Conservation (phyloP, 2,113 vertebrate genomes). For the Bufo gargarizans region DNA sequence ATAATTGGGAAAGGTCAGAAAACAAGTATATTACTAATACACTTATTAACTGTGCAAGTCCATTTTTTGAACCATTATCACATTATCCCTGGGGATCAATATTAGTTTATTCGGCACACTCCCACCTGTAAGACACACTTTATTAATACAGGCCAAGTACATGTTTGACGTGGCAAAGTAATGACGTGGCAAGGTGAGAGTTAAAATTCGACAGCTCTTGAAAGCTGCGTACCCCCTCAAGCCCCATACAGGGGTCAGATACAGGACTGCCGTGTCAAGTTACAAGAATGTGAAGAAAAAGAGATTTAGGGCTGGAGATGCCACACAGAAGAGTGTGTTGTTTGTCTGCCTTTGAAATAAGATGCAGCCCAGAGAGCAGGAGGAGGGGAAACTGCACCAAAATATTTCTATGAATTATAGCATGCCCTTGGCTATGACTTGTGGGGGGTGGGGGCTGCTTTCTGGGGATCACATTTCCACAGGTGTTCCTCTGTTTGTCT, state of each 20-base stretch:
- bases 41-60: too few species aligned
- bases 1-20: background rate
- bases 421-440: conserved; percentile 65
- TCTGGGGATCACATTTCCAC: conserved; percentile 76
- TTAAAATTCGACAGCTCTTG: conserved; percentile 31
- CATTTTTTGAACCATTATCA: background rate
- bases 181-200: conserved; percentile 41
- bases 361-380: conserved; percentile 66
- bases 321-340: conserved; percentile 73
- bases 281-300: conserved; percentile 76
- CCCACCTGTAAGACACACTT: conserved; percentile 11
- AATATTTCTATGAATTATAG: conserved; percentile 68
- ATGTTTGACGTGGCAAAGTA: conserved; percentile 41
- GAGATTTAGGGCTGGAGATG: conserved; percentile 78
- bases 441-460: conserved; percentile 63
- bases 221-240: conserved; percentile 50
- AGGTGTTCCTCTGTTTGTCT: conserved; percentile 79
- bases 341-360: conserved; percentile 79
- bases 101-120: background rate
- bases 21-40: too few species aligned
- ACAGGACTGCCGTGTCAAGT: conserved; percentile 69
- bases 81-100: too few species aligned
- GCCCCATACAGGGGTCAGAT: conserved; percentile 69
- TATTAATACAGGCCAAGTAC: background rate
- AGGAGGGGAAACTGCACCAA: conserved; percentile 64